phyloP scores from a whole-genome alignment of 2,797 vertebrate species.

The Cebuella pygmaea region DNA sequence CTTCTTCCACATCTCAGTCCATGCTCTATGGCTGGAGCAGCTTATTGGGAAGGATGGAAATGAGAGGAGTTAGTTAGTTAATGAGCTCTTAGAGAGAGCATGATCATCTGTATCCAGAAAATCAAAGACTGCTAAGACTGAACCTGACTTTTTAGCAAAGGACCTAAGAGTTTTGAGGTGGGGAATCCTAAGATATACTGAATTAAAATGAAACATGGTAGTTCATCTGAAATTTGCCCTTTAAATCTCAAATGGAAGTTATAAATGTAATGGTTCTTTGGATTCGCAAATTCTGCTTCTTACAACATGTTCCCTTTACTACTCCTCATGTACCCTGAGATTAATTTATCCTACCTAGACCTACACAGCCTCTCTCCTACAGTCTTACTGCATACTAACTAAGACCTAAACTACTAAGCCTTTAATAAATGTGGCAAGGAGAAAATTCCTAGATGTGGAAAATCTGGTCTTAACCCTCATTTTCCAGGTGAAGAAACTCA shows the following conservation, averaged over 20 bases:
- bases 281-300: conserved; percentile 5
- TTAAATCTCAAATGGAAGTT: conserved; percentile 21
- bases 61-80: neutral
- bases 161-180: neutral
- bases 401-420: neutral
- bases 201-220: neutral
- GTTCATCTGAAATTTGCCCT: neutral
- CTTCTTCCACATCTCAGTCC: neutral
- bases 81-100: neutral
- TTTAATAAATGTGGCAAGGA: neutral
- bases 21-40: neutral
- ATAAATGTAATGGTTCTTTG: neutral
- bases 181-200: neutral
- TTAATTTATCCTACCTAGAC: neutral
- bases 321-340: neutral
- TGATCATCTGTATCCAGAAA: neutral
- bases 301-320: neutral
- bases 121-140: neutral
- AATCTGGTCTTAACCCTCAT: neutral
- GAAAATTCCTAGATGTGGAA: neutral
- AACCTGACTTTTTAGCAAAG: neutral
- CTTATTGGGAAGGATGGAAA: neutral
- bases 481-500: neutral
- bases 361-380: neutral
- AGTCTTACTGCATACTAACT: neutral